These are phyloP conservation scores for Eristalis intricaria DNA, from an alignment of 2,888 invertebrate genomes.

Conservation along the genomic window DNA sequence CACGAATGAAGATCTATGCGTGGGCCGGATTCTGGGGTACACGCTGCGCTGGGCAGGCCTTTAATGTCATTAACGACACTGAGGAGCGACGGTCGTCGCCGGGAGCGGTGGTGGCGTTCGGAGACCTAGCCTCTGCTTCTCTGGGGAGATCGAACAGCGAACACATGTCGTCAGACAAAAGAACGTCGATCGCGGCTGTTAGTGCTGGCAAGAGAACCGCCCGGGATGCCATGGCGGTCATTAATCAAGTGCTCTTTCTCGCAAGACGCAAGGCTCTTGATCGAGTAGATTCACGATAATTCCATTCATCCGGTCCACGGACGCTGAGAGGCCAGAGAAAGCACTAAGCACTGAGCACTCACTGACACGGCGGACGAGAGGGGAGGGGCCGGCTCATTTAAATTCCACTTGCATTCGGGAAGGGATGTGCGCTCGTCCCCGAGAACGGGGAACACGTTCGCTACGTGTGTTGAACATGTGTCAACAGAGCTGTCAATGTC, in stretches of 20 bases:
- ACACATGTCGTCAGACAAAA: conserved; percentile 33
- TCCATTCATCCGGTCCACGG: conserved; percentile 55
- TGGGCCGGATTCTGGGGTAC: conserved; percentile 46
- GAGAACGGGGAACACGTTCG: conserved; percentile 16
- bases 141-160: conserved; percentile 7
- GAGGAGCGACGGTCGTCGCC: not conserved
- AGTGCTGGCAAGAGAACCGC: conserved; percentile 47
- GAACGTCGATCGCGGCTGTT: conserved; percentile 7
- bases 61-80: conserved; percentile 39
- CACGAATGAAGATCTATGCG: conserved; percentile 19
- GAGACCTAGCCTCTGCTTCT: not conserved
- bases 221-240: conserved; percentile 42
- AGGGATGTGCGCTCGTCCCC: conserved; percentile 25
- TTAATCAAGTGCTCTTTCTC: conserved; percentile 63
- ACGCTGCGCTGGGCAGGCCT: not conserved
- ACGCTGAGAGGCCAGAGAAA: not conserved
- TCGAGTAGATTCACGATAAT: conserved; percentile 61
- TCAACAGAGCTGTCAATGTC: conserved; percentile 13
- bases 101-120: not conserved
- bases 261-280: conserved; percentile 27
- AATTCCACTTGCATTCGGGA: conserved; percentile 39
- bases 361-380: too few species aligned
- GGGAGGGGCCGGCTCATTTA: conserved; percentile 24
- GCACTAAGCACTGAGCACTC: not conserved
- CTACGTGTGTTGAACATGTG: conserved; percentile 1